A percentile compares a stretch with the other conserved stretches of the same genome.
These are phyloP conservation scores for Ochropacha duplaris DNA, from an alignment of 2,888 invertebrate genomes.

Conservation along the genomic window DNA sequence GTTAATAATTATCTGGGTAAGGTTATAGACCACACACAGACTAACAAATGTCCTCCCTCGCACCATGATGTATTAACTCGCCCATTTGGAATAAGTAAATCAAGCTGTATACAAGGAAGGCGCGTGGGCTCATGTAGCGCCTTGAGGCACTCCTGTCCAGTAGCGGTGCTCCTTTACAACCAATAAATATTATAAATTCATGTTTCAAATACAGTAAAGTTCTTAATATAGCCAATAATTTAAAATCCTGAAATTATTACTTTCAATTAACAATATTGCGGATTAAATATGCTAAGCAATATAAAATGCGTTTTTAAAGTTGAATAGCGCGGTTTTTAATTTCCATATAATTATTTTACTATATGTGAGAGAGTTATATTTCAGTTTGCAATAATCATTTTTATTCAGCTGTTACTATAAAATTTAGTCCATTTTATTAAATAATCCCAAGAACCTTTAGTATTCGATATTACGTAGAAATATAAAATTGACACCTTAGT, in stretches of 20 bases:
- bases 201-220: background rate
- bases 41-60: conserved; percentile 55
- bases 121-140: conserved; percentile 52
- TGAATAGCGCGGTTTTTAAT: background rate
- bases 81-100: conserved; percentile 30
- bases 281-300: background rate
- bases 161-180: conserved; percentile 49
- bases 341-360: background rate
- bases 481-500: background rate
- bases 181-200: conserved; percentile 11
- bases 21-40: conserved; percentile 53
- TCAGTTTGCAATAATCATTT: too few relatives aligned
- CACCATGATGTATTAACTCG: conserved; percentile 48
- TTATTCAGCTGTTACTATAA: too few relatives aligned
- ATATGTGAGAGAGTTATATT: too few relatives aligned
- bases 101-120: conserved; percentile 35
- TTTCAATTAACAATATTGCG: background rate
- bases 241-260: background rate
- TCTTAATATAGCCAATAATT: background rate
- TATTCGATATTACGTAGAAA: too few relatives aligned
- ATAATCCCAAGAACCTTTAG: too few relatives aligned
- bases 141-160: conserved; percentile 53
- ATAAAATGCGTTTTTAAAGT: background rate
- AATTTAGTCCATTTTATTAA: too few relatives aligned
- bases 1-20: conserved; percentile 51